These are phyloP conservation scores for Drosophila funebris DNA, from an alignment of 1,140 invertebrate genomes.

Conservation along the genomic window DNA sequence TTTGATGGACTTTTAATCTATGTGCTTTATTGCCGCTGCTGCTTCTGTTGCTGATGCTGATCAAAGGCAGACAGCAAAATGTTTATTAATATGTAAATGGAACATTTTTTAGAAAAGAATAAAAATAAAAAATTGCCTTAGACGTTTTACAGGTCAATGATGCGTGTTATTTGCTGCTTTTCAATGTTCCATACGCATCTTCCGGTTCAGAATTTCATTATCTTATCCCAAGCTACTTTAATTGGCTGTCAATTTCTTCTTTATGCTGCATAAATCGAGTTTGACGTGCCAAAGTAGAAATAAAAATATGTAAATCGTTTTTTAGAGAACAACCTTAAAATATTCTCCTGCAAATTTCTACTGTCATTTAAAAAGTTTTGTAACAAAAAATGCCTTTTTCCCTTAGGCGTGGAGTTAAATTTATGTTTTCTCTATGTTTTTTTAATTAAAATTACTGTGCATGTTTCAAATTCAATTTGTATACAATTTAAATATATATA, in stretches of 20 bases:
- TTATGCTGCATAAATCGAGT: conserved; percentile 63
- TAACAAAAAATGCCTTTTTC: neutral
- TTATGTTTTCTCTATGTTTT: neutral
- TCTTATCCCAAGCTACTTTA: conserved; percentile 46
- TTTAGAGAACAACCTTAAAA: neutral
- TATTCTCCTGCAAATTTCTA: neutral
- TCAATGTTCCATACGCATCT: conserved; percentile 7
- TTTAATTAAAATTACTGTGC: conserved; percentile 21
- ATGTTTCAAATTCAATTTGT: neutral
- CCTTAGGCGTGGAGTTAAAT: neutral
- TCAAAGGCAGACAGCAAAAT: conserved; percentile 60
- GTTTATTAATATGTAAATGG: conserved; percentile 66
- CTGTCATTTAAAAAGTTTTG: conserved; percentile 30
- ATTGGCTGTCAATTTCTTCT: conserved; percentile 62
- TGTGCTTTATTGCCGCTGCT: conserved; percentile 52
- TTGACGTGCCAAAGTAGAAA: conserved; percentile 35
- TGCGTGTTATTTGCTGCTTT: conserved; percentile 33
- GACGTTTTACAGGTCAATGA: conserved; percentile 32
- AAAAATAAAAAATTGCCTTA: conserved; percentile 18
- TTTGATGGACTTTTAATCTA: conserved; percentile 80
- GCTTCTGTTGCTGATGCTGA: conserved; percentile 28
- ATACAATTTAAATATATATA: conserved; percentile 13
- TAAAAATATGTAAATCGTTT: conserved; percentile 10
- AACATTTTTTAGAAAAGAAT: conserved; percentile 10
- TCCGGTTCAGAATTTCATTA: conserved; percentile 55